phyloP scores from a whole-genome alignment of 37 sponge, comb jelly and placozoan genomes.

The Diacarnus erythraeanus region DNA sequence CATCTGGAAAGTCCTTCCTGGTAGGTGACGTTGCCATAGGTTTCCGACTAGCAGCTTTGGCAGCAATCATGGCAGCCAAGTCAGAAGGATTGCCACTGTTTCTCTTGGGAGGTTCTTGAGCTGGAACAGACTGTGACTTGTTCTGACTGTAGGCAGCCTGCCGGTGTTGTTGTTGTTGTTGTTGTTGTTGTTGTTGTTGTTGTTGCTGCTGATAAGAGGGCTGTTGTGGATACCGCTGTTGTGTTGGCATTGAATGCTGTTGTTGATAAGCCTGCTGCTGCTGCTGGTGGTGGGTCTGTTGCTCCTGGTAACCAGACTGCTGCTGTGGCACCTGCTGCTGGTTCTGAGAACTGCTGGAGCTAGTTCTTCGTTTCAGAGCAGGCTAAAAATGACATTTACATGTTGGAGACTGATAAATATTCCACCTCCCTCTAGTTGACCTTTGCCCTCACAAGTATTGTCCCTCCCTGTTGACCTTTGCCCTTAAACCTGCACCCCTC shows the following conservation, averaged over 20 bases:
- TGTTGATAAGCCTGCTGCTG: background rate
- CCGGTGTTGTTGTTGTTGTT: background rate
- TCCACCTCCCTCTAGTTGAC: no score
- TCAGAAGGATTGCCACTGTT: slow-evolving; percentile 12
- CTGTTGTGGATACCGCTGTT: slow-evolving; percentile 11
- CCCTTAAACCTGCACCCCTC: no score
- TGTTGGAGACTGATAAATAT: no score
- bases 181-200: slow-evolving; percentile 9
- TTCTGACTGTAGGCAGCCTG: background rate
- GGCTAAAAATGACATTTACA: no score
- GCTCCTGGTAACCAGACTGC: background rate
- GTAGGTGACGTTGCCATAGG: slow-evolving; percentile 58
- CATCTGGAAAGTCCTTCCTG: slow-evolving; percentile 32
- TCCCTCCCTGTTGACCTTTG: no score
- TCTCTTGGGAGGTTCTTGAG: background rate
- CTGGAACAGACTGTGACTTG: background rate
- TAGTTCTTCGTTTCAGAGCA: background rate
- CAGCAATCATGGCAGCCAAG: slow-evolving; percentile 66
- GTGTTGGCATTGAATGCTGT: slow-evolving; percentile 2
- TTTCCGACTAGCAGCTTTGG: slow-evolving; percentile 63
- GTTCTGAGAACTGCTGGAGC: background rate
- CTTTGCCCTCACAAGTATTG: no score
- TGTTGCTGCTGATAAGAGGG: slow-evolving; percentile 5
- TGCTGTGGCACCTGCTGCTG: slow-evolving; percentile 21
- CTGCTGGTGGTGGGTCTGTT: slow-evolving; percentile 27